Base-by-base conservation (phyloP, 2,797 vertebrate species). In the Pipistrellus kuhlii region DNA sequence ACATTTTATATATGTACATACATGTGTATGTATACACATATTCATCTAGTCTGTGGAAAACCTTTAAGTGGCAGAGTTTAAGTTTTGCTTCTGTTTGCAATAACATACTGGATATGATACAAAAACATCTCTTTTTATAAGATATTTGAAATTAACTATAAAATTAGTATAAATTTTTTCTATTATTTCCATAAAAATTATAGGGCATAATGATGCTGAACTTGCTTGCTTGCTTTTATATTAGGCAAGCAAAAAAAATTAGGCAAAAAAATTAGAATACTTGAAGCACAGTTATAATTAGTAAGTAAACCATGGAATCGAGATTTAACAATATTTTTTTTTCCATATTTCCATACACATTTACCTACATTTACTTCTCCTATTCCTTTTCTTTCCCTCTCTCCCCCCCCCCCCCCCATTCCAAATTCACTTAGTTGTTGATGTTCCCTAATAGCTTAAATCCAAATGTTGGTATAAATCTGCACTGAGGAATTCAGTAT, bases 31-130 rank as follows among this genome's bases (percentile, higher is more conserved):
- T 30, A 17, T 21, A 75, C 27, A 75, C 8, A 20, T 48, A 21
- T 30, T 32, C 38, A 8, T 91, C 23, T 35, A 90, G 10, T 53
- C 44, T 15, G 51, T 41, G 48, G 77, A 27, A 81, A 82, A 71
- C 21, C 20, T 64, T 51, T 73, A 86, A 93, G 17, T 91, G 84
- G 53, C 55, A 91, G 53, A 72, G 83, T 86, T 90, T 77, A 48
- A n/a, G 20, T 53, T 88, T 75, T 55, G 5, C 20, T 80, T 85
- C n/a, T 85, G 25, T 95, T 84, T 96, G 30, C 14, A 88, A 11
- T 64, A n/a, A 25, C 13, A 14, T 93, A 35, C 81, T 18, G 35
- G 18, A 53, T 81, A 46, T 14, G 27, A 59, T 44, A 38, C 38
- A 38, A 38, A 38, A 38, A 14, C 5, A 90, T 92, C 9, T 83